Evolutionary conservation across 2,113 vertebrate genomes (phyloP).

Genomic region (Loxodonta africana): DNA sequence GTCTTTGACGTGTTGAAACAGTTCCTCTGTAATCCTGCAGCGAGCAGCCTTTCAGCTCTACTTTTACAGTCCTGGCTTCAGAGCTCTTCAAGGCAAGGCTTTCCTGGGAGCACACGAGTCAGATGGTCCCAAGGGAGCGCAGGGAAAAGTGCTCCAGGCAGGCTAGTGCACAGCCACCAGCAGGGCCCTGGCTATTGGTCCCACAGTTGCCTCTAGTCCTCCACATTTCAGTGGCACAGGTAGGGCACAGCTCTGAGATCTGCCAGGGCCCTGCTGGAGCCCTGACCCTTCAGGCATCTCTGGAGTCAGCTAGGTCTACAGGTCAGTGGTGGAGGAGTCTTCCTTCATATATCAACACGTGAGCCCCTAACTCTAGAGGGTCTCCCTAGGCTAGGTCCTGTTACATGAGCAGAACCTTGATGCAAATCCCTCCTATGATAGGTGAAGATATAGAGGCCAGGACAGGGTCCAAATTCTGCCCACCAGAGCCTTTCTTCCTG

Average conservation of each 20-base stretch:
- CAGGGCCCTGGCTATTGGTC: background rate
- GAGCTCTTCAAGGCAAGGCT: background rate
- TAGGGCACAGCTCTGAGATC: background rate
- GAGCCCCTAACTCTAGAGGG: background rate
- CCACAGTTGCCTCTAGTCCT: background rate
- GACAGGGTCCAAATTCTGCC: background rate
- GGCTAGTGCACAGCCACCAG: too few species aligned
- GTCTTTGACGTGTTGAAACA: background rate
- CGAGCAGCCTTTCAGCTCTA: background rate
- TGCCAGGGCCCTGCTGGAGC: background rate
- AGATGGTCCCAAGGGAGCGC: background rate
- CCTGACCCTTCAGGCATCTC: background rate
- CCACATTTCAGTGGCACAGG: background rate
- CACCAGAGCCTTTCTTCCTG: background rate
- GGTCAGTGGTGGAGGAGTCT: background rate
- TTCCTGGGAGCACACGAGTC: conserved; percentile 2
- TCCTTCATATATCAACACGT: rapidly evolving
- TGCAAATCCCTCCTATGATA: background rate
- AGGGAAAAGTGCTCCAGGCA: background rate
- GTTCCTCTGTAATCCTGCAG: background rate
- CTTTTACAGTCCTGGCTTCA: background rate
- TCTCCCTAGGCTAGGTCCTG: background rate
- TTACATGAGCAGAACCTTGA: background rate
- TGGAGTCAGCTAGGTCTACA: background rate
- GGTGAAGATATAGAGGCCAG: background rate